phyloP scores from a whole-genome alignment of 1,140 invertebrate genomes.

The Tetramorium simillimum region DNA sequence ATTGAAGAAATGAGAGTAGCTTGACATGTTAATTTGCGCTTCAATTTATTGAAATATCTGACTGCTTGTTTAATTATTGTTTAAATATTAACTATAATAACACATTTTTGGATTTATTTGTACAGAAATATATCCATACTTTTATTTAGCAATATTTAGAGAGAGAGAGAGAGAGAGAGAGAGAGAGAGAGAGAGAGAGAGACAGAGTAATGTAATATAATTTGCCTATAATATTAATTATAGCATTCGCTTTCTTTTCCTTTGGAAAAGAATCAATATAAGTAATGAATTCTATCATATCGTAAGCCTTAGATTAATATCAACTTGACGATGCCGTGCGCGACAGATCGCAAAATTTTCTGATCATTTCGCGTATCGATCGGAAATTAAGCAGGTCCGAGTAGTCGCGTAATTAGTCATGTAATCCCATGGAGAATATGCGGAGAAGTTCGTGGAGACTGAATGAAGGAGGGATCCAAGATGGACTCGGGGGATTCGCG shows the following conservation, averaged over 20 bases:
- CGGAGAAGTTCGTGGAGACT: constrained; percentile 15
- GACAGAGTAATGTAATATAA: not conserved
- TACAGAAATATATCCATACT: not conserved
- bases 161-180: too few species aligned
- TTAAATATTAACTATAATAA: not conserved
- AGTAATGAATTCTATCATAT: not conserved
- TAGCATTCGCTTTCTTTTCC: not conserved
- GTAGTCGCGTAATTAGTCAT: constrained; percentile 38
- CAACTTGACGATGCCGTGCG: not conserved
- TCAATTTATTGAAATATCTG: not conserved
- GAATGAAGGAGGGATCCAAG: constrained; percentile 43
- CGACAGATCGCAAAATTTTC: constrained; percentile 20
- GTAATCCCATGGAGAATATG: constrained; percentile 37
- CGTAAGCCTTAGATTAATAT: not conserved
- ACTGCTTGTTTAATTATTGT: not conserved
- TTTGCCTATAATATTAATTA: too few species aligned
- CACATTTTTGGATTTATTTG: not conserved
- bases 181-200: too few species aligned
- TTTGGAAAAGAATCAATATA: not conserved
- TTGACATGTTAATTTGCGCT: not conserved
- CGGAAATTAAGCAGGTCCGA: constrained; percentile 41
- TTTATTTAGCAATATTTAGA: not conserved
- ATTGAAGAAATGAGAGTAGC: not conserved
- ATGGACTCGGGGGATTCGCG: constrained; percentile 38
- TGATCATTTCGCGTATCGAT: not conserved